Evolutionary conservation across 2,888 invertebrate genomes (phyloP).

Genomic region (Limulus polyphemus): DNA sequence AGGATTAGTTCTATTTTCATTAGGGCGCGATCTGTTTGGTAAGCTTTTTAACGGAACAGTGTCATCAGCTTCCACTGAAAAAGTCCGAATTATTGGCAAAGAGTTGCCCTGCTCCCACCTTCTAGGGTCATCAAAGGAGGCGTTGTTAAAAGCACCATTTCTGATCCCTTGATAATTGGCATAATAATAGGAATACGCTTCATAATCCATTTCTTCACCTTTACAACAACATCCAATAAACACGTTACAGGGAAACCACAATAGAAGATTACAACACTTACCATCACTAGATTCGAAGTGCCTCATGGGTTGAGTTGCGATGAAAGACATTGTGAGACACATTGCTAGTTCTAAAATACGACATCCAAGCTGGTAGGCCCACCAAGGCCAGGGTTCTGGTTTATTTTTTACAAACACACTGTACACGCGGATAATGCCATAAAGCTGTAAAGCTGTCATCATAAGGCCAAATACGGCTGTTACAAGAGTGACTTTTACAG

Average conservation of each 20-base stretch:
- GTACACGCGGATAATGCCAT: conserved; percentile 56
- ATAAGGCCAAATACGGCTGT: conserved; percentile 71
- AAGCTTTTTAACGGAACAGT: conserved; percentile 12
- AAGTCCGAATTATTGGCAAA: conserved; percentile 16
- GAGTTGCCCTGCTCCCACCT: conserved; percentile 18
- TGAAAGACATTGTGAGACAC: conserved; percentile 67
- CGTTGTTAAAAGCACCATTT: conserved; percentile 8
- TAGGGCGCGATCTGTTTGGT: background rate
- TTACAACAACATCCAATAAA: conserved; percentile 14
- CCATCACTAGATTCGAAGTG: conserved; percentile 24
- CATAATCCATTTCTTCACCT: conserved; percentile 16
- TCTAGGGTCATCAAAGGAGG: conserved; percentile 2
- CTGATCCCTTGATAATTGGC: conserved; percentile 18
- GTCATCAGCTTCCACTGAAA: conserved; percentile 9
- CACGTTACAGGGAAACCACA: conserved; percentile 18
- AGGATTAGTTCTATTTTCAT: too few species aligned
- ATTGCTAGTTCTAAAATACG: conserved; percentile 76
- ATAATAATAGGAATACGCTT: conserved; percentile 19
- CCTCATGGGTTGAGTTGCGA: conserved; percentile 53
- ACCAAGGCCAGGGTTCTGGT: conserved; percentile 64
- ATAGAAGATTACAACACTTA: conserved; percentile 9
- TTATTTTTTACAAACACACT: conserved; percentile 30
- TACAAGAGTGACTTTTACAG: conserved; percentile 76
- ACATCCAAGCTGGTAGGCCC: conserved; percentile 77
- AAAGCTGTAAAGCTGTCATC: conserved; percentile 69